Evolutionary conservation across 1,140 invertebrate genomes (phyloP).

Genomic region (Drosophila micromelanica): DNA sequence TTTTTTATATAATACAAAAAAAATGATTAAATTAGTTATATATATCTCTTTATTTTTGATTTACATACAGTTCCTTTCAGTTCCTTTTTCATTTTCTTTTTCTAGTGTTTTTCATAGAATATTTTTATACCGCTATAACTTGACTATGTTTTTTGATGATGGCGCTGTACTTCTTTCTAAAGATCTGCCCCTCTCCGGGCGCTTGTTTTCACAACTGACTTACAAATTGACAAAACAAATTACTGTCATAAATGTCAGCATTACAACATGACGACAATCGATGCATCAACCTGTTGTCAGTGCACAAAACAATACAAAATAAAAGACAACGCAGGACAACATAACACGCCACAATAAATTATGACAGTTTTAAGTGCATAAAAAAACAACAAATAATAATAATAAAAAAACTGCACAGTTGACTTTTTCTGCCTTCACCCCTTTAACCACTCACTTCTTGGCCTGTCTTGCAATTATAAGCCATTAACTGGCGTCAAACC

Average conservation of each 20-base stretch:
- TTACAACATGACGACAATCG: constrained; percentile 80
- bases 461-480: constrained; percentile 46
- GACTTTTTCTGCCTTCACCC: constrained; percentile 25
- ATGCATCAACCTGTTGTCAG: constrained; percentile 77
- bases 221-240: constrained; percentile 81
- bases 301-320: constrained; percentile 43
- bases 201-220: constrained; percentile 47
- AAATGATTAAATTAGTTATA: too few species aligned
- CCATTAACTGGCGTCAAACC: constrained; percentile 50
- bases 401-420: constrained; percentile 21
- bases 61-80: too few species aligned
- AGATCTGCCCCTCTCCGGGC: not conserved
- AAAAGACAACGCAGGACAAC: constrained; percentile 13
- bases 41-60: too few species aligned
- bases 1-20: too few species aligned
- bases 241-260: constrained; percentile 81
- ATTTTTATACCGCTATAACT: not conserved
- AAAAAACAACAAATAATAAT: constrained; percentile 27
- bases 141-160: not conserved
- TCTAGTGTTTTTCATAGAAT: not conserved
- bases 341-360: constrained; percentile 58
- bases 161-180: not conserved
- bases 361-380: constrained; percentile 75
- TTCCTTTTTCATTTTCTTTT: not conserved
- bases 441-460: not conserved